Percentiles rank a stretch among this genome's conserved stretches.
phyloP scores from a whole-genome alignment of 2,888 invertebrate genomes.

The Pseudococcus viburni region DNA sequence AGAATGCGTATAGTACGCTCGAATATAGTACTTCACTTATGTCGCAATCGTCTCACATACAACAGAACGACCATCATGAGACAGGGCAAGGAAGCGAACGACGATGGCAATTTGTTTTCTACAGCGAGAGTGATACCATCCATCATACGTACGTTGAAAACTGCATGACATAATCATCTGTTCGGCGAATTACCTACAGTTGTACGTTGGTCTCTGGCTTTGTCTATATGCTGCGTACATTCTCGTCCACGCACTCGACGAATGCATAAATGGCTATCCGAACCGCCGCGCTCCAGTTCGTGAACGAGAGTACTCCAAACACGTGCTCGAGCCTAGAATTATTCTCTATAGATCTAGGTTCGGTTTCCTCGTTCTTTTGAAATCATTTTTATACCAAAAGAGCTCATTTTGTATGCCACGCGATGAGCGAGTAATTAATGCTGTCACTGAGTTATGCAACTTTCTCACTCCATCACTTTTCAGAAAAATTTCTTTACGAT shows the following conservation, averaged over 20 bases:
- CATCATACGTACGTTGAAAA: slow-evolving; percentile 55
- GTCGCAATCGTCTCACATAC: background rate
- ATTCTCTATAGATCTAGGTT: background rate
- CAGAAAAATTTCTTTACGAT: too few relatives aligned
- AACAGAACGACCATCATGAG: background rate
- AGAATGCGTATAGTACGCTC: background rate
- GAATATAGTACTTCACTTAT: background rate
- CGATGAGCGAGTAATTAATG: slow-evolving; percentile 9
- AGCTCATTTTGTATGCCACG: slow-evolving; percentile 18
- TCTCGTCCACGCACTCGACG: background rate
- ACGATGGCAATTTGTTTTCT: slow-evolving; percentile 24
- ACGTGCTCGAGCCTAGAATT: slow-evolving; percentile 20
- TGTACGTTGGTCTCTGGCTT: background rate
- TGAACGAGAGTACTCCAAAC: slow-evolving; percentile 19
- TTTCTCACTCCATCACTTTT: background rate
- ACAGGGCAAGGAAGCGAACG: background rate
- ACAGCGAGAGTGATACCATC: slow-evolving; percentile 57
- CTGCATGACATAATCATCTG: slow-evolving; percentile 55
- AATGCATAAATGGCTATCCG: background rate
- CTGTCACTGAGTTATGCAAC: slow-evolving; percentile 20
- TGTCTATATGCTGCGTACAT: background rate
- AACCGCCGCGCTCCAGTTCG: slow-evolving; percentile 11
- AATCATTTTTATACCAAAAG: background rate
- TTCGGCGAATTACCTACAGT: slow-evolving; percentile 20
- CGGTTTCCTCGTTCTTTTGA: slow-evolving; percentile 10